These are phyloP conservation scores for Phoenicopterus ruber DNA, from an alignment of 2,113 vertebrate genomes.

Conservation along the genomic window DNA sequence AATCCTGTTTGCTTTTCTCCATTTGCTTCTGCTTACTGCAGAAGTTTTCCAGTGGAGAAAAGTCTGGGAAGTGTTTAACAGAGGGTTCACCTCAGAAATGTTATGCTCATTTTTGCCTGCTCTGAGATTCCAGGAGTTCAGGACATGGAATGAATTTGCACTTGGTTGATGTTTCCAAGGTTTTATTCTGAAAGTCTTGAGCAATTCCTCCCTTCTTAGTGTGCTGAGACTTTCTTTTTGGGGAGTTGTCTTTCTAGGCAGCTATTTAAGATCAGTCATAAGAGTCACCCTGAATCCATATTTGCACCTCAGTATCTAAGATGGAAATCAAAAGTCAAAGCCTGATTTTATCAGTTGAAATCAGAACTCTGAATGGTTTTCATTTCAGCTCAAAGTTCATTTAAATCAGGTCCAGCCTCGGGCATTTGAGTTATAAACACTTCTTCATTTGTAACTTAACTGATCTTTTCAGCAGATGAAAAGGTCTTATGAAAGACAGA, in stretches of 20 bases:
- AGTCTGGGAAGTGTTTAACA: conserved; percentile 24
- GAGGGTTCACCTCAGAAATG: conserved; percentile 13
- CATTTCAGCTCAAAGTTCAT: neutral
- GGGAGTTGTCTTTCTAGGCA: neutral
- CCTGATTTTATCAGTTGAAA: neutral
- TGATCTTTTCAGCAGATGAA: neutral
- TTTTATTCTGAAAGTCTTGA: neutral
- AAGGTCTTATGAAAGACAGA: neutral
- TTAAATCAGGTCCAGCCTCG: neutral
- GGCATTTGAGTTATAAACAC: neutral
- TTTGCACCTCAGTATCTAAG: neutral
- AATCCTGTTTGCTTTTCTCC: neutral
- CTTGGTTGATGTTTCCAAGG: neutral
- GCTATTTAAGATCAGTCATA: neutral
- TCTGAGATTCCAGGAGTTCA: neutral
- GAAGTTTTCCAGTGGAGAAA: neutral
- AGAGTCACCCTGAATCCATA: neutral
- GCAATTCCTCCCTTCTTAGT: neutral
- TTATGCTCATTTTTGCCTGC: neutral
- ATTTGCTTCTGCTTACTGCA: conserved; percentile 14
- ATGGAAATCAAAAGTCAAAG: neutral
- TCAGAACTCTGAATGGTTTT: neutral
- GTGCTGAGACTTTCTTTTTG: neutral
- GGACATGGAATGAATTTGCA: neutral
- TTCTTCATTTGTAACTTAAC: neutral